phyloP scores from a whole-genome alignment of 2,113 vertebrate genomes.

The Muntiacus muntjak region DNA sequence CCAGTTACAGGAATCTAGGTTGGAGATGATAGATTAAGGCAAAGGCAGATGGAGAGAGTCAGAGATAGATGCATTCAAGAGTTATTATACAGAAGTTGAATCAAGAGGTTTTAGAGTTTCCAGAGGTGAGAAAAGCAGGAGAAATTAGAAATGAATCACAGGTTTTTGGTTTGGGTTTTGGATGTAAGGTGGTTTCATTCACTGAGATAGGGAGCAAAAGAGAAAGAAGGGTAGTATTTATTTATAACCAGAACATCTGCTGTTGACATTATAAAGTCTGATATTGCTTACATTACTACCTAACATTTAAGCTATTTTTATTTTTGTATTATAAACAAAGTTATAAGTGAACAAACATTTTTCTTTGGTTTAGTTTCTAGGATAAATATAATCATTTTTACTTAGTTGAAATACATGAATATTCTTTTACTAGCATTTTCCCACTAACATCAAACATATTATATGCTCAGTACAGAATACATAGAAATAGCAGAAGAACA shows the following conservation, averaged over 20 bases:
- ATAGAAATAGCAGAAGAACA: not conserved
- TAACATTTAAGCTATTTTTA: not conserved
- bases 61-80: not conserved
- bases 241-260: not conserved
- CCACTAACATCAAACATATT: not conserved
- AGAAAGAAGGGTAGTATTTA: not conserved
- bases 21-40: not conserved
- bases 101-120: not conserved
- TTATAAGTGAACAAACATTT: not conserved
- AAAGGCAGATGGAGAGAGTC: not conserved
- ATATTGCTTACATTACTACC: not conserved
- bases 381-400: slow-evolving; percentile 15
- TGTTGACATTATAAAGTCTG: not conserved
- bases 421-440: not conserved
- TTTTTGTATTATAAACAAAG: slow-evolving; percentile 1
- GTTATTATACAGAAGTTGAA: not conserved
- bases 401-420: not conserved
- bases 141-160: not conserved
- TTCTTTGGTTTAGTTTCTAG: slow-evolving; percentile 1
- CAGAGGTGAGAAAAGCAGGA: not conserved
- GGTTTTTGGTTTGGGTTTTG: not conserved
- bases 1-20: not conserved
- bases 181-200: not conserved
- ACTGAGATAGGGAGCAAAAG: not conserved
- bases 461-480: not conserved